Evolutionary conservation across 2,113 vertebrate species (phyloP).

Genomic region (Phainopepla nitens): DNA sequence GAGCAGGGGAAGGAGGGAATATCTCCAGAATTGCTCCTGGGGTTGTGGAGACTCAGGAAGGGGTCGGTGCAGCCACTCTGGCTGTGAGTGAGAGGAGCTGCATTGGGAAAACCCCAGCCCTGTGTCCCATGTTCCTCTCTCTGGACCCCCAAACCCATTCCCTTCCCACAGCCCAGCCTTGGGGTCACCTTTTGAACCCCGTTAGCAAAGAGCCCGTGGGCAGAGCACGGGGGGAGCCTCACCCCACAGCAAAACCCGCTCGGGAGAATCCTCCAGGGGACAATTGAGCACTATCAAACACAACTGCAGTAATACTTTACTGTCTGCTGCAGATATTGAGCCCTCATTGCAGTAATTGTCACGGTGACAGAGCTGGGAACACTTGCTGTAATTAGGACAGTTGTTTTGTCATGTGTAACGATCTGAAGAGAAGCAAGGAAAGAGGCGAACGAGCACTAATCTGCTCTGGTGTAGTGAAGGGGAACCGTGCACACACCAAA

Average conservation of each 20-base stretch:
- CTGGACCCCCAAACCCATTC: not conserved
- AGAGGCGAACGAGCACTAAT: constrained; percentile 63
- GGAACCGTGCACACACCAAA: constrained; percentile 21
- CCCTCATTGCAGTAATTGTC: constrained; percentile 69
- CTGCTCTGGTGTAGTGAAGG: constrained; percentile 30
- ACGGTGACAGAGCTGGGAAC: constrained; percentile 66
- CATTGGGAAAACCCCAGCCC: not conserved
- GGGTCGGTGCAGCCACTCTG: accelerated
- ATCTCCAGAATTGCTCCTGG: not conserved
- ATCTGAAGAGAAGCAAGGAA: constrained; percentile 69
- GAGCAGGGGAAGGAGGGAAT: not conserved
- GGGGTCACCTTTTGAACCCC: constrained; percentile 30
- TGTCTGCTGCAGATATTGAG: constrained; percentile 66
- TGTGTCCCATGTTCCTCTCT: not conserved
- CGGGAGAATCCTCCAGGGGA: constrained; percentile 52
- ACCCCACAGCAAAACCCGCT: not conserved
- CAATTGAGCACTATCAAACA: constrained; percentile 63
- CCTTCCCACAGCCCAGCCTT: not conserved
- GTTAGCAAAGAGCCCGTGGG: not conserved
- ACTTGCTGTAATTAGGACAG: constrained; percentile 72
- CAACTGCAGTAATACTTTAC: constrained; percentile 65
- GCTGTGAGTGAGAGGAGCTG: not conserved
- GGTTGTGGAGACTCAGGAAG: not conserved
- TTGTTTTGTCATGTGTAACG: constrained; percentile 74
- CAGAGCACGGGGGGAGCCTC: not conserved